These are phyloP conservation scores for Lycodopsis pacificus DNA, from an alignment of 2,797 vertebrate species.

Conservation along the genomic window DNA sequence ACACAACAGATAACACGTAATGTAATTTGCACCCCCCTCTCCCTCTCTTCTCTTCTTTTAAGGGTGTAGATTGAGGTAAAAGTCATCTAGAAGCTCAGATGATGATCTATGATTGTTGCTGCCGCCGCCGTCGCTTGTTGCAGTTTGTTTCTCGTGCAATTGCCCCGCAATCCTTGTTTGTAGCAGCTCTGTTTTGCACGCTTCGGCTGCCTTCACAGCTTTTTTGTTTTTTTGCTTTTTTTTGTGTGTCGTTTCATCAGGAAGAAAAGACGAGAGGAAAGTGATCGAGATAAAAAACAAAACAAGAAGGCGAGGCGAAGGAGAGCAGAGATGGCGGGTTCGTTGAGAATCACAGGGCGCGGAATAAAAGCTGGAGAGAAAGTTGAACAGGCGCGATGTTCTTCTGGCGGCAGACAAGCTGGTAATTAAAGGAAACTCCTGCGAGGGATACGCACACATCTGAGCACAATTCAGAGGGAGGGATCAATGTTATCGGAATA, in stretches of 20 bases:
- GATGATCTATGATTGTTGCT: constrained; percentile 35
- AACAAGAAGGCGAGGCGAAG: constrained; percentile 40
- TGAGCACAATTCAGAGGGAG: constrained; percentile 32
- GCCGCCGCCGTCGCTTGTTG: constrained; percentile 33
- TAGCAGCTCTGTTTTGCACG: constrained; percentile 38
- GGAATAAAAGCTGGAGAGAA: constrained; percentile 43
- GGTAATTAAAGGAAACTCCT: constrained; percentile 72
- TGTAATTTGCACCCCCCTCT: constrained; percentile 40
- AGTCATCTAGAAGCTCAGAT: constrained; percentile 47
- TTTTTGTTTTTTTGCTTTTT: background rate
- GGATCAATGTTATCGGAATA: constrained; percentile 51
- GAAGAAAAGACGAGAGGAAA: constrained; percentile 59
- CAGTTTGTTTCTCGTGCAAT: constrained; percentile 68
- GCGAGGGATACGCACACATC: constrained; percentile 41
- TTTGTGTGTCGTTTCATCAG: constrained; percentile 49
- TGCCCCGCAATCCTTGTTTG: constrained; percentile 61
- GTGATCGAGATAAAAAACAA: constrained; percentile 38
- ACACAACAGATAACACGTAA: constrained; percentile 59
- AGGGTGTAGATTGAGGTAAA: constrained; percentile 42
- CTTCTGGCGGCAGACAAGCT: constrained; percentile 41
- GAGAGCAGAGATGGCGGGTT: constrained; percentile 24
- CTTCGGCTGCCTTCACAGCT: constrained; percentile 36
- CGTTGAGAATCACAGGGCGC: constrained; percentile 38
- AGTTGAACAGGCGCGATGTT: constrained; percentile 47
- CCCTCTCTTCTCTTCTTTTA: constrained; percentile 23